These are phyloP conservation scores for Plusia festucae DNA, from an alignment of 2,888 invertebrate species.

Conservation along the genomic window DNA sequence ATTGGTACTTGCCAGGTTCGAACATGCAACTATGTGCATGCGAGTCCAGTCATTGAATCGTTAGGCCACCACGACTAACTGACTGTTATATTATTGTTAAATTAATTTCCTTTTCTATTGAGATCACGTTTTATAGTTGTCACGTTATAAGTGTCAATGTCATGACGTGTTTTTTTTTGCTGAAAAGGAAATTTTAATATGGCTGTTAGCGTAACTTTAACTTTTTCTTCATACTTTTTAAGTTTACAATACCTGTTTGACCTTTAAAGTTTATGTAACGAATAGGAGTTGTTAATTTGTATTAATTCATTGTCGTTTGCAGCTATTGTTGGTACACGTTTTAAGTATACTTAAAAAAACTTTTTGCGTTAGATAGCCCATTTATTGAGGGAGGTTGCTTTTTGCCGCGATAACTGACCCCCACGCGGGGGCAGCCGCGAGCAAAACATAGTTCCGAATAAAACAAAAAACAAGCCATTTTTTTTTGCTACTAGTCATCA, in stretches of 20 bases:
- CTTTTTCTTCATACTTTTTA: neutral
- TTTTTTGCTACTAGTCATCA: too few species aligned
- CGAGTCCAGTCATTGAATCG: too few species aligned
- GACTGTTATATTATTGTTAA: too few species aligned
- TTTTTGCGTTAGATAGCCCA: too few species aligned
- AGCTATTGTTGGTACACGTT: neutral
- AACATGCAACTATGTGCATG: too few species aligned
- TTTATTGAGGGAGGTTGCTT: too few species aligned
- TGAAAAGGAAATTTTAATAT: neutral
- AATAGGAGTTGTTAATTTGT: neutral
- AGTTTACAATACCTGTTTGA: neutral
- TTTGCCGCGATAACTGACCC: too few species aligned
- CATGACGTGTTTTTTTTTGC: constrained; percentile 8
- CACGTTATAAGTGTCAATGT: constrained; percentile 24
- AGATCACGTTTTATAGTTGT: constrained; percentile 31
- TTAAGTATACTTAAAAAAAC: neutral
- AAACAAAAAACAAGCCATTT: too few species aligned
- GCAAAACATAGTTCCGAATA: too few species aligned
- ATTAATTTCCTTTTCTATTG: constrained; percentile 22
- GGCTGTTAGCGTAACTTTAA: neutral
- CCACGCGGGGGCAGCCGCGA: too few species aligned
- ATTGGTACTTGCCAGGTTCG: too few species aligned
- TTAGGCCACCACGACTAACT: too few species aligned
- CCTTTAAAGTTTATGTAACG: neutral
- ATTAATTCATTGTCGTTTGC: neutral